Evolutionary conservation across 2,888 invertebrate species (phyloP), one percentile per base, ranked within the genome.

Genomic region (Beris chalybata): DNA sequence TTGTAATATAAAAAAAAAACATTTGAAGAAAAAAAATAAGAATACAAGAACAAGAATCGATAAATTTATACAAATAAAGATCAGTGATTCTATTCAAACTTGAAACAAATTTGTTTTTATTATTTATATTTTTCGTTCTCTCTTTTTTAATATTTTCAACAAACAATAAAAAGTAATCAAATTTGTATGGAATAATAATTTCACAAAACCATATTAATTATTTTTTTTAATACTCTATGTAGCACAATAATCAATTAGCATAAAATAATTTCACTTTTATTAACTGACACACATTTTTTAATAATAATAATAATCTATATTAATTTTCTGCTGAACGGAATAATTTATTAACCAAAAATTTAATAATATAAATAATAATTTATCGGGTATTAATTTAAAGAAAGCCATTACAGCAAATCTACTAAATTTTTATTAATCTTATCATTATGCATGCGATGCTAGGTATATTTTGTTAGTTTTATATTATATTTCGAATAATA

Each of bases 11-110:
- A 13, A 22, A 63, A 45, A 61, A 61, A 54, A 63, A 56, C 7
- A 55, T 38, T 38, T 38, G 5, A 38, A 38, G 9, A 38, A 38
- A 55, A 55, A 55, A 48, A 59, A 59, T 31, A 12, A 31, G 43
- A 45, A 68, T 59, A 67, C 47, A 48, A 13, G 30, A 61, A 65
- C 43, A 66, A 52, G 52, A 63, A 57, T 38, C 6, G 30, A 22
- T 13, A 29, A 53, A 63, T 69, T 59, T 65, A 65, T 61, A 69
- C 63, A 57, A 69, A 69, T 69, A 67, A 69, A 69, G 66, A 67
- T 58, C 32, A 61, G 64, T 56, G 50, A 63, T 63, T 63, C 47
- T 50, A 63, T 65, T 65, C 54, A 65, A 65, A 50, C 30, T 44
- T 9, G 44, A 56, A 56, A 55, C 59, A 61, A 50, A 47, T 44